phyloP scores from a whole-genome alignment of 2,113 vertebrate genomes.

The Myanophis thanlyinensis region DNA sequence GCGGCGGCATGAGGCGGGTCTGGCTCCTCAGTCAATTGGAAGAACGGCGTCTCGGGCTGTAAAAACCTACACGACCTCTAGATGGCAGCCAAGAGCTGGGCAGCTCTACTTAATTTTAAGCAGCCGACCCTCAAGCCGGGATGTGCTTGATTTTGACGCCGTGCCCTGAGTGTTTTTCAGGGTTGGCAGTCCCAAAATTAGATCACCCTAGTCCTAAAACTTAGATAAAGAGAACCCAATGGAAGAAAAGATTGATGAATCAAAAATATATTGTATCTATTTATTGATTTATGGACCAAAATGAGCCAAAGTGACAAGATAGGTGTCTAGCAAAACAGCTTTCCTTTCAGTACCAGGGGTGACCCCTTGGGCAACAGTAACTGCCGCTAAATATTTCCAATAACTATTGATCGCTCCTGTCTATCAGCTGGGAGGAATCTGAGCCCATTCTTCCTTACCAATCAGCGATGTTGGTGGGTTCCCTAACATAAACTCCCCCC shows the following conservation, averaged over 20 bases:
- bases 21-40: background rate
- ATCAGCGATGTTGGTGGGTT: background rate
- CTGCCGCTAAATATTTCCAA: background rate
- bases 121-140: background rate
- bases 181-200: background rate
- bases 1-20: background rate
- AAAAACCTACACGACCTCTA: background rate
- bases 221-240: background rate
- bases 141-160: background rate
- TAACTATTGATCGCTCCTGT: background rate
- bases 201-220: no score
- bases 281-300: background rate
- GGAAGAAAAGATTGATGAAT: background rate
- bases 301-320: background rate
- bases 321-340: background rate
- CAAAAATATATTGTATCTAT: background rate
- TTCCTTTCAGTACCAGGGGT: background rate
- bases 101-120: background rate
- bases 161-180: background rate
- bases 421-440: background rate
- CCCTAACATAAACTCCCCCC: background rate
- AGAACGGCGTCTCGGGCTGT: background rate
- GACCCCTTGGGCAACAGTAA: background rate
- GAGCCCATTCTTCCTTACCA: background rate
- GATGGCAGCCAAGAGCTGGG: background rate